Percentiles rank a stretch among this genome's conserved stretches.
Conservation (phyloP, 2,113 vertebrate species). For the Oreochromis spilurus region DNA sequence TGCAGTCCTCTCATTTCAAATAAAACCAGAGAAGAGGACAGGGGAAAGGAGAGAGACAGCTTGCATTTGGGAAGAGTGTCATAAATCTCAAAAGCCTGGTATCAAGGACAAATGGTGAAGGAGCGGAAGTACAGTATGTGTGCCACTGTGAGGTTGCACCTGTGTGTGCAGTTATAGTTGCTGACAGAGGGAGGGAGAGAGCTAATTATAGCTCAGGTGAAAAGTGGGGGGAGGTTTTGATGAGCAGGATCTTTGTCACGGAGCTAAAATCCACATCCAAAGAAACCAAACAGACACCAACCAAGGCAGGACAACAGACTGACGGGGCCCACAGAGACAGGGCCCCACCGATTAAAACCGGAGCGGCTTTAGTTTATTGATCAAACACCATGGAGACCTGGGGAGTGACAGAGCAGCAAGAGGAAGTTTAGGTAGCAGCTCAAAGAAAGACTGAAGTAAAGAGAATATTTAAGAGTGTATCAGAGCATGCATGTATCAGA, state of each 20-base stretch:
- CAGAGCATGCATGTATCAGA: not conserved
- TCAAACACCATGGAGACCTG: conserved; percentile 7
- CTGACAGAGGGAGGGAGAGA: conserved; percentile 25
- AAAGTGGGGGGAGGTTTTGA: conserved; percentile 15
- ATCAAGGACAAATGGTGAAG: conserved; percentile 57
- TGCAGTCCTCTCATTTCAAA: conserved; percentile 42
- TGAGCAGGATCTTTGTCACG: not conserved
- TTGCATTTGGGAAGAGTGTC: conserved; percentile 7
- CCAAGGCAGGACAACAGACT: not conserved
- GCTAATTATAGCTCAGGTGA: conserved; percentile 63
- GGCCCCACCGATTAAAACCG: conserved; percentile 45
- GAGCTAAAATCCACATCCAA: not conserved
- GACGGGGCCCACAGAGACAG: conserved; percentile 25
- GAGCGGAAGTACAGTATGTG: not conserved
- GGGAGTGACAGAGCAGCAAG: not conserved
- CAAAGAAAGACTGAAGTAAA: not conserved
- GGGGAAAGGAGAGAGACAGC: not conserved
- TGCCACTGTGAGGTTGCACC: conserved; percentile 32
- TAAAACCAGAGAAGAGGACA: not conserved
- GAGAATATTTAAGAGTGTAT: not conserved
- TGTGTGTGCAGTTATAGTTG: conserved; percentile 27
- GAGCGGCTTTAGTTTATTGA: conserved; percentile 49
- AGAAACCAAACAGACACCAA: conserved; percentile 6
- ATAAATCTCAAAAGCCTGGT: conserved; percentile 35
- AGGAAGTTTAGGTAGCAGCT: not conserved